Conservation (phyloP, 1,140 invertebrate genomes). For the Pomphorhynchus laevis region DNA sequence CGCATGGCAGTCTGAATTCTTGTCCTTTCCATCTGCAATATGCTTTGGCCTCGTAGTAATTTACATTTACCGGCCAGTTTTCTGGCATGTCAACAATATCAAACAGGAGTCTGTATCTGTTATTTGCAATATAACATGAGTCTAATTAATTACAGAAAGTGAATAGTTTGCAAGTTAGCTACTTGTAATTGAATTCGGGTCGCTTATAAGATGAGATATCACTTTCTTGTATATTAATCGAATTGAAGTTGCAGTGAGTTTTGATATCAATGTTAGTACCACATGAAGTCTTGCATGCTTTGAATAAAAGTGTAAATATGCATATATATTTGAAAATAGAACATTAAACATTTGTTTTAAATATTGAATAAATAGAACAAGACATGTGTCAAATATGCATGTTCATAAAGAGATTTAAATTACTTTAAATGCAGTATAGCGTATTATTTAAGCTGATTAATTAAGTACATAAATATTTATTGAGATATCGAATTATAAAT, state of each 20-base stretch:
- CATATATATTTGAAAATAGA: too few relatives aligned
- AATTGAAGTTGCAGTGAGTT: conserved; percentile 9
- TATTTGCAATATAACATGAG: background rate
- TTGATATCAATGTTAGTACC: conserved; percentile 14
- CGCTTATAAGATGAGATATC: conserved; percentile 1
- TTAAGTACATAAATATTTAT: too few relatives aligned
- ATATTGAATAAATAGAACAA: too few relatives aligned
- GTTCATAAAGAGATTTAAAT: too few relatives aligned
- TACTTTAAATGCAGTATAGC: too few relatives aligned
- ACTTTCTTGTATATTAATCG: conserved; percentile 2
- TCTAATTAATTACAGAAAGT: background rate
- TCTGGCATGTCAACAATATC: conserved; percentile 16
- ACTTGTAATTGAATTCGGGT: background rate
- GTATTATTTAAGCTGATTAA: too few relatives aligned
- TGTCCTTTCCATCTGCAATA: conserved; percentile 18
- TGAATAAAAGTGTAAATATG: too few relatives aligned
- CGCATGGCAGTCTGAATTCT: conserved; percentile 15
- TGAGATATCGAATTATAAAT: too few relatives aligned
- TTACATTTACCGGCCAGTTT: conserved; percentile 19
- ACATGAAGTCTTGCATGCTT: conserved; percentile 17
- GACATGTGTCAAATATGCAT: too few relatives aligned
- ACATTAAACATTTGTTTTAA: too few relatives aligned
- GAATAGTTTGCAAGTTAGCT: conserved; percentile 8
- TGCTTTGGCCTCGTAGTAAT: conserved; percentile 19
- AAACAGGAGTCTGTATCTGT: conserved; percentile 18